Base-by-base conservation (phyloP, 2,888 invertebrate genomes). In the Vanessa cardui region DNA sequence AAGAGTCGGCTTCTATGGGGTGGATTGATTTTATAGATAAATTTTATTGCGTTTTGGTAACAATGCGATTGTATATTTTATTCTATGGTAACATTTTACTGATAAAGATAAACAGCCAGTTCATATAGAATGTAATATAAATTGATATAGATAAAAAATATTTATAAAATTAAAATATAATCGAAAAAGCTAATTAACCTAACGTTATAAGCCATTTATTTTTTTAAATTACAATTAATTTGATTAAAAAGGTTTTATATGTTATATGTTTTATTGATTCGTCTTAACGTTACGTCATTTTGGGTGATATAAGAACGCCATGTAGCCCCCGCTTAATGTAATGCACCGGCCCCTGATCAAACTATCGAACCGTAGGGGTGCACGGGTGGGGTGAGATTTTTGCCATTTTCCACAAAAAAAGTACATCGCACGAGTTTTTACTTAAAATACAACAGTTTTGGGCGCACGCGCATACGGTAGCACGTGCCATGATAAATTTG, bases 331-430 rank as follows among this genome's bases (percentile, higher is more conserved):
- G 64, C 69, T 71, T 77, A 58, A 69, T 16, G 54, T 83, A 87
- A 89, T 90, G 87, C 92, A 92, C 90, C 87, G 88, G 88, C 92
- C 91, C 88, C 79, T 85, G 83, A 83, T 82, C 82, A 81, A 74
- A 83, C 84, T 84, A 86, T 84, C 83, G 80, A 80, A 79, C 70
- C 70, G 72, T 71, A 81, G 80, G 87, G 88, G 88, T 81, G 82
- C 80, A 78, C 82, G 85, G 83, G 83, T 85, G 86, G 90, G 88
- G 88, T 81, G 73, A 78, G 71, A 85, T 85, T 90, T 90, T 92
- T 89, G 90, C 86, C 87, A 87, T 91, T 91, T 92, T 87, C 85
- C 83, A 86, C 88, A 92, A 90, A 88, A 89, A 86, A 85, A 84
- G 77, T 76, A 77, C 76, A 76, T 72, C 74, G 80, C 85, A 87